Percentiles rank a stretch among this genome's conserved stretches.
Conservation (phyloP, 2,113 vertebrate genomes). For the Pachycephala philippinensis region DNA sequence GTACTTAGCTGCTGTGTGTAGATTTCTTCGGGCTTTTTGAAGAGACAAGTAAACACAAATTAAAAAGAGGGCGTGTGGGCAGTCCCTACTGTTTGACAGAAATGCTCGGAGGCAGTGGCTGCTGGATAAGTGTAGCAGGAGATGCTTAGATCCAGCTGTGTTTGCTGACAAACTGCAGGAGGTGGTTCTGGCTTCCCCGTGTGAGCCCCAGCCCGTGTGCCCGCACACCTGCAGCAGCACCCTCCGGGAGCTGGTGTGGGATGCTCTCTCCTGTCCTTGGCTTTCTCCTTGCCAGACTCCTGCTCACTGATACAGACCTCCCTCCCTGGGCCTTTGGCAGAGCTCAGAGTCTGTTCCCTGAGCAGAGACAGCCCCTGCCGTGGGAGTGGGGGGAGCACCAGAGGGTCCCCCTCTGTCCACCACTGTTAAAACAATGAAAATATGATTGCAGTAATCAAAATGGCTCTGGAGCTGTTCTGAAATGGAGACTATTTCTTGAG, state of each 20-base stretch:
- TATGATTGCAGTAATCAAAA: neutral
- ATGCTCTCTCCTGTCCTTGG: neutral
- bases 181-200: constrained; percentile 18
- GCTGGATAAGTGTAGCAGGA: constrained; percentile 3
- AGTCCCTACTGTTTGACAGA: neutral
- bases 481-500: neutral
- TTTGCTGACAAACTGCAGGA: constrained; percentile 43
- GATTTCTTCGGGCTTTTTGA: constrained; percentile 22
- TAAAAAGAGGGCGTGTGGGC: neutral
- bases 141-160: constrained; percentile 21
- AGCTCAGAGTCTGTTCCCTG: neutral
- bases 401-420: neutral
- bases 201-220: neutral
- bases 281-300: neutral
- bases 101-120: neutral
- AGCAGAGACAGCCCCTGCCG: neutral
- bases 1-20: neutral
- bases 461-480: neutral
- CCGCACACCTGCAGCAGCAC: neutral
- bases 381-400: neutral
- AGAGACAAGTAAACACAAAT: constrained; percentile 11
- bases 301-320: rapidly evolving
- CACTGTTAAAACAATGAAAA: neutral
- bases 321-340: neutral
- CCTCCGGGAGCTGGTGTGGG: neutral